phyloP scores from a whole-genome alignment of 2,888 invertebrate species.

The Drosophila pseudotalamancana region DNA sequence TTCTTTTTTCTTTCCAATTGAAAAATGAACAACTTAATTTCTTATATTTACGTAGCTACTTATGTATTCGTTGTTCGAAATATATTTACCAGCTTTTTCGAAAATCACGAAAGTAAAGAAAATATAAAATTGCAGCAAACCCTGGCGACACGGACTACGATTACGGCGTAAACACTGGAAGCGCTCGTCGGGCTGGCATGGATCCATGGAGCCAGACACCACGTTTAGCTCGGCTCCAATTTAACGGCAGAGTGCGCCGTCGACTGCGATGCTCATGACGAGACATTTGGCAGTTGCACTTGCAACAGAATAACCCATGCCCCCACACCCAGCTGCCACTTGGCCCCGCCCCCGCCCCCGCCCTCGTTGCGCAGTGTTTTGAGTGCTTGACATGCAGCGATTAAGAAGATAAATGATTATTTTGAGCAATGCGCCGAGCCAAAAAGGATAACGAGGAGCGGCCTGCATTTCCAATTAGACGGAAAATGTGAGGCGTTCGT shows the following conservation, averaged over 20 bases:
- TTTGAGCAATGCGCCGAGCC: constrained; percentile 54
- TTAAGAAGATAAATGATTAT: constrained; percentile 76
- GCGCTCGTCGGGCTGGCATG: neutral
- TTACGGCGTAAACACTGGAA: neutral
- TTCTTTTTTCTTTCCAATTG: no score
- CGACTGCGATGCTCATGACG: constrained; percentile 40
- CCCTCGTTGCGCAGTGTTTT: constrained; percentile 5
- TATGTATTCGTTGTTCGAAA: no score
- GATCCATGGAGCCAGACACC: neutral
- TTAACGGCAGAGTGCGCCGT: constrained; percentile 66
- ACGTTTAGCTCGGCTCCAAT: constrained; percentile 51
- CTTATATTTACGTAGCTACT: no score
- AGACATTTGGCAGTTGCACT: constrained; percentile 59
- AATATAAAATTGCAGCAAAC: no score
- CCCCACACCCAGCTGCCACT: no score
- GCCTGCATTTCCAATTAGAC: constrained; percentile 67
- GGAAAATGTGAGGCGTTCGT: constrained; percentile 21
- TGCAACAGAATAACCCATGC: no score
- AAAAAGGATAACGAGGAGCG: constrained; percentile 22
- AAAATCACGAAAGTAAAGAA: no score
- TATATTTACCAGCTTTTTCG: no score
- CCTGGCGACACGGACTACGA: neutral
- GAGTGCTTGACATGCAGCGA: constrained; percentile 56
- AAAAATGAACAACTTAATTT: no score
- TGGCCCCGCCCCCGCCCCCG: neutral